Base-by-base conservation (phyloP, 2,797 vertebrate species). In the Enteromius fasciolatus region DNA sequence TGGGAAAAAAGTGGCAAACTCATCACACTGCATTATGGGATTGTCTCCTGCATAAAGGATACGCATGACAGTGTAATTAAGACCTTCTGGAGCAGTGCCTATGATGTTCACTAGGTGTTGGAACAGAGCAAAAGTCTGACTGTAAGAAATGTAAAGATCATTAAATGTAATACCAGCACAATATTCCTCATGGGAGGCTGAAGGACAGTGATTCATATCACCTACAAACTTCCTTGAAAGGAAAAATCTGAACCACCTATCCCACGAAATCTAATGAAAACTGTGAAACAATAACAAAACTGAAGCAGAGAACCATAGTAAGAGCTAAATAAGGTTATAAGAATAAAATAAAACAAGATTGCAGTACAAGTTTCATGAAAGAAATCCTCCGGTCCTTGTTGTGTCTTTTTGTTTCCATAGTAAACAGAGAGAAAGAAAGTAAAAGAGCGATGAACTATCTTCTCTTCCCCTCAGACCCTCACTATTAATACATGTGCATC, bases 401-500 rank as follows among this genome's bases (percentile, higher is more conserved):
- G 1, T 52, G 59, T 75, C 28, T 79, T 28, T 41, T 41, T 66
- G 5, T 66, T 78, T 63, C 52, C 41, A 82, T 46, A 39, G 23
- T 54, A 76, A 84, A 80, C 52, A 83, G 36, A 41, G 5, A 28
- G 39, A 50, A 15, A 41, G 76, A 12, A 23, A 57, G 33, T 44
- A 28, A 54, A 52, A 54, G 70, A 36, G 73, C 44, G 7, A 31
- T 61, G 73, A 74, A 68, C 50, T 15, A 74, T 59, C 33, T 31
- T 76, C 70, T 17, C 57, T 76, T 20, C 52, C 48, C 63, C 69
- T 75, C 67, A 81, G 83, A 81, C 76, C 69, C 69, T 74, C 70
- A 76, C 80, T 83, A 76, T 81, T 86, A 83, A 85, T 82, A 86
- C 74, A 74, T 61, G 33, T 81, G 70, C 74, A 83, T 80, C 46